Evolutionary conservation across 92 coral and sea anemone genomes (phyloP).

Genomic region (Heteractis magnifica): DNA sequence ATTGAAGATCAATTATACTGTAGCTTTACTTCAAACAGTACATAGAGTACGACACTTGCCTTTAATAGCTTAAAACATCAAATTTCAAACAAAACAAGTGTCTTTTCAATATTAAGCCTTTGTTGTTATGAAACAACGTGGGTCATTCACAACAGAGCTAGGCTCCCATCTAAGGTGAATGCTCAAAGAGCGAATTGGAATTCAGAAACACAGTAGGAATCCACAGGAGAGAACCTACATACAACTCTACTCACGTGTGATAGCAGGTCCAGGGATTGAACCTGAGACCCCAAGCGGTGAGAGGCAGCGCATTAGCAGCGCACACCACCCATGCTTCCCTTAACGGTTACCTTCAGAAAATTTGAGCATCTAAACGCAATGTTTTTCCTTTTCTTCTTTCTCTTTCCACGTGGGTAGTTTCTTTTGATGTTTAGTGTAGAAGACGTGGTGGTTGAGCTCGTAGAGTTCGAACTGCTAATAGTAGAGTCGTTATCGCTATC

Average conservation of each 20-base stretch:
- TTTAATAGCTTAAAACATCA: neutral
- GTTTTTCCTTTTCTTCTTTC: slow-evolving; percentile 63
- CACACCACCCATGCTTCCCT: no score
- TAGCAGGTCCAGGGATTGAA: no score
- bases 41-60: neutral
- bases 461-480: slow-evolving; percentile 80
- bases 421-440: slow-evolving; percentile 50
- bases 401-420: slow-evolving; percentile 64
- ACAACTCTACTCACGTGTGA: no score
- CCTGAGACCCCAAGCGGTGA: no score
- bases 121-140: no score
- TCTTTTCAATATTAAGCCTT: no score
- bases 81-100: neutral
- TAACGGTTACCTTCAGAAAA: slow-evolving; percentile 76
- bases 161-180: no score
- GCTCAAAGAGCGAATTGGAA: no score
- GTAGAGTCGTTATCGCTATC: slow-evolving; percentile 92
- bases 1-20: neutral
- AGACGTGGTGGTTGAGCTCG: slow-evolving; percentile 64
- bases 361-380: slow-evolving; percentile 90
- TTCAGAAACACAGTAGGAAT: no score
- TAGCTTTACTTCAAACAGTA: neutral
- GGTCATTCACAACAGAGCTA: no score
- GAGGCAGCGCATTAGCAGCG: no score
- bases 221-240: no score